Conservation (phyloP, 30 jellyfish, hydroid and myxozoan genomes). For the Hydractinia echinata region DNA sequence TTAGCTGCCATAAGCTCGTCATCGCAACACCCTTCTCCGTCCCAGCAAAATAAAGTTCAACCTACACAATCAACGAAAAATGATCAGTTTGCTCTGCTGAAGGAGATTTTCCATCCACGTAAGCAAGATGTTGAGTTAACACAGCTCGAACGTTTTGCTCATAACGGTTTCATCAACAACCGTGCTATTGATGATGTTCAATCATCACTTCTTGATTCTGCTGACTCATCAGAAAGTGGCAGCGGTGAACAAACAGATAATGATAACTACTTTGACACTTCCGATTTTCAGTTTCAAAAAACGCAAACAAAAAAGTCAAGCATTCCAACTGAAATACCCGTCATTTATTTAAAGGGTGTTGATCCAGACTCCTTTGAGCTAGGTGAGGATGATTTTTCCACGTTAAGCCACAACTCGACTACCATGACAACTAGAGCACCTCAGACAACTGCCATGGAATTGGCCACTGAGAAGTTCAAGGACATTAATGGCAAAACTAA, state of each 20-base stretch:
- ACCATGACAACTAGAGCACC: not conserved
- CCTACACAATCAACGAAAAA: too few species aligned
- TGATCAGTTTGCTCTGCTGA: too few species aligned
- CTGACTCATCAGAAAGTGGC: constrained; percentile 1
- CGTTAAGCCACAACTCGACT: not conserved
- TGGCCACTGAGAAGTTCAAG: too few species aligned
- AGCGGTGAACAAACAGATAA: constrained; percentile 1
- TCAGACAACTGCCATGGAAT: too few species aligned
- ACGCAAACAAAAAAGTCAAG: not conserved
- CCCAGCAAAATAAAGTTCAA: too few species aligned
- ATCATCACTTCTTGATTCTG: not conserved
- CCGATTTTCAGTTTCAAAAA: not conserved
- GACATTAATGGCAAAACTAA: too few species aligned
- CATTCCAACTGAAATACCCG: constrained; percentile 5
- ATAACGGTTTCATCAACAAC: too few species aligned
- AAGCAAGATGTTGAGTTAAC: too few species aligned
- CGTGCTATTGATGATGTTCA: too few species aligned
- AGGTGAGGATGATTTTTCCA: not conserved
- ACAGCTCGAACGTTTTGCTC: too few species aligned
- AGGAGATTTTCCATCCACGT: too few species aligned
- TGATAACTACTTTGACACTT: constrained; percentile 2
- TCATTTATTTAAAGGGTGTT: not conserved
- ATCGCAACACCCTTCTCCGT: too few species aligned
- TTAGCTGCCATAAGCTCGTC: constrained; percentile 16
- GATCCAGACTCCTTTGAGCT: not conserved